Evolutionary conservation across 2,113 vertebrate genomes (phyloP).

Genomic region (Ursus arctos): DNA sequence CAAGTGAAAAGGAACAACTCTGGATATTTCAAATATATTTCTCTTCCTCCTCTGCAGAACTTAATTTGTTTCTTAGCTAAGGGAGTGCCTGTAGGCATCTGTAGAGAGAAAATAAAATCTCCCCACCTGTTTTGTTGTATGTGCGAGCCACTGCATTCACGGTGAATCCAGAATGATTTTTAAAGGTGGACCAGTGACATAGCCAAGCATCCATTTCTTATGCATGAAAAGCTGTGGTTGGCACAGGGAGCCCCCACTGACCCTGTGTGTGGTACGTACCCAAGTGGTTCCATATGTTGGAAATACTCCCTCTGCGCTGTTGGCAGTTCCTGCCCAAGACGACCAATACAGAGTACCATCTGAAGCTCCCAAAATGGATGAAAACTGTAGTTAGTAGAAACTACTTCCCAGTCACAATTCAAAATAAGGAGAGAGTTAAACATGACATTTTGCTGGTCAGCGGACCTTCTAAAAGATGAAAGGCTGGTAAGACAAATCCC

Average conservation of each 20-base stretch:
- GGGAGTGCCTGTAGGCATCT: slow-evolving; percentile 56
- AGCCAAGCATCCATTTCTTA: slow-evolving; percentile 10
- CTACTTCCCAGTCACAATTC: slow-evolving; percentile 43
- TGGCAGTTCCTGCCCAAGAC: not conserved
- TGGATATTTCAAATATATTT: slow-evolving; percentile 65
- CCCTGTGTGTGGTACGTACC: not conserved
- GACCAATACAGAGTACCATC: not conserved
- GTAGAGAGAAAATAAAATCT: slow-evolving; percentile 59
- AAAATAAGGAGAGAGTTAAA: slow-evolving; percentile 62
- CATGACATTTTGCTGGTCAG: slow-evolving; percentile 35
- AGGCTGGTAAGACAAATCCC: slow-evolving; percentile 13
- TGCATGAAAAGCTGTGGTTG: not conserved
- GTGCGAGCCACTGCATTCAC: not conserved
- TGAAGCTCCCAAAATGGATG: not conserved
- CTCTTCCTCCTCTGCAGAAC: slow-evolving; percentile 54
- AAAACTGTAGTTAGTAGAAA: slow-evolving; percentile 34
- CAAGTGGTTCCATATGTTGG: not conserved
- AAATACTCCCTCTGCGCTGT: not conserved
- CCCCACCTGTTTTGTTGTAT: not conserved
- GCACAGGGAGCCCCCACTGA: not conserved
- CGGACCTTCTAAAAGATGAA: slow-evolving; percentile 53
- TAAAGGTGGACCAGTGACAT: slow-evolving; percentile 34
- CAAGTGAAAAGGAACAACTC: not conserved
- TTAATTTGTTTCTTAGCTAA: slow-evolving; percentile 70
- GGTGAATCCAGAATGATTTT: not conserved